Percentiles rank a stretch among this genome's conserved stretches.
These are phyloP conservation scores for Chaetura pelagica DNA, from an alignment of 2,113 vertebrate species.

Conservation along the genomic window DNA sequence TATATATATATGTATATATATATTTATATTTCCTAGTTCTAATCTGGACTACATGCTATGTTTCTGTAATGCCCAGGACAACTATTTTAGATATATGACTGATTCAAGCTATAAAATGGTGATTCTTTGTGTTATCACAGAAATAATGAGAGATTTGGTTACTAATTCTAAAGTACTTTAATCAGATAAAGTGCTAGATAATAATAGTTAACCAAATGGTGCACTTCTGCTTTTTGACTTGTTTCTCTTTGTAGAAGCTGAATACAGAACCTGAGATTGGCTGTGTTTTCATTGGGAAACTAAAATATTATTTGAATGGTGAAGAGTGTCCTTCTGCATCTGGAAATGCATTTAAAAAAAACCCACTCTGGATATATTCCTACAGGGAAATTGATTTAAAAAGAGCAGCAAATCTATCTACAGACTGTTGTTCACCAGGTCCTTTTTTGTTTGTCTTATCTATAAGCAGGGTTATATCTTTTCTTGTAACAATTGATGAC, in stretches of 20 bases:
- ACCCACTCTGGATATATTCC: background rate
- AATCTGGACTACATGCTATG: background rate
- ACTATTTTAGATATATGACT: background rate
- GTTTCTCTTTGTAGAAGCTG: background rate
- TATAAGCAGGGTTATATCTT: background rate
- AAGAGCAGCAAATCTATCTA: background rate
- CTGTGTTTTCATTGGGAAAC: background rate
- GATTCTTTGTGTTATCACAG: background rate
- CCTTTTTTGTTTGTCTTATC: background rate
- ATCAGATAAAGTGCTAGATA: slow-evolving; percentile 35
- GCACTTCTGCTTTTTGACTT: background rate
- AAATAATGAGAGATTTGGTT: slow-evolving; percentile 29
- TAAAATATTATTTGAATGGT: background rate
- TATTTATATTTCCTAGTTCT: background rate
- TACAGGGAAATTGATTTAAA: background rate
- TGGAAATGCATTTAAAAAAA: background rate
- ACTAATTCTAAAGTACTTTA: slow-evolving; percentile 29
- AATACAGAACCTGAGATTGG: background rate
- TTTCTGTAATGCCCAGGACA: background rate
- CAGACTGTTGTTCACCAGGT: background rate
- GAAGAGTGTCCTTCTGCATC: background rate
- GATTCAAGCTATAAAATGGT: background rate
- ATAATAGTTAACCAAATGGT: slow-evolving; percentile 16
- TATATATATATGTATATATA: no score
- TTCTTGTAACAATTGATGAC: background rate